Conservation (phyloP, 2,113 vertebrate species). For the Cynoglossus semilaevis region DNA sequence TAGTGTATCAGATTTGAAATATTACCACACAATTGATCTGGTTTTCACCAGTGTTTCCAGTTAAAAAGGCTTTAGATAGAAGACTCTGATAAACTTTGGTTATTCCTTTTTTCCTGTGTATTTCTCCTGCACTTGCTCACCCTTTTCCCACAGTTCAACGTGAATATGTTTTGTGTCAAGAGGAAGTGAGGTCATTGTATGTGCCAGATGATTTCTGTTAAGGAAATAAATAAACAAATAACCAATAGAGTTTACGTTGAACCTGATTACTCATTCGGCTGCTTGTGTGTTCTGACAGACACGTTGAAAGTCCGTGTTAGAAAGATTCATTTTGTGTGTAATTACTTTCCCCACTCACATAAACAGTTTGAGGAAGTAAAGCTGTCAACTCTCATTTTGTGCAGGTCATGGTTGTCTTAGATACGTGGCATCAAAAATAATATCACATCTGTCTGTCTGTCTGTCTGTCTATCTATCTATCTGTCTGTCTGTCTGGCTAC, state of each 20-base stretch:
- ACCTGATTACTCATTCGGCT: conserved; percentile 12
- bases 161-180: background rate
- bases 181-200: conserved; percentile 14
- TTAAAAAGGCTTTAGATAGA: conserved; percentile 9
- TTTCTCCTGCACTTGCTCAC: background rate
- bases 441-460: too few species aligned
- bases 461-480: too few species aligned
- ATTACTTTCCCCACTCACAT: conserved; percentile 6
- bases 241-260: conserved; percentile 18
- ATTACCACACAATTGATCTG: background rate
- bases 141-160: background rate
- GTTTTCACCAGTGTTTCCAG: conserved; percentile 4
- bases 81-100: background rate
- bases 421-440: too few species aligned
- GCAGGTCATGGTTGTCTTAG: background rate
- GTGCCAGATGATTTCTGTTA: conserved; percentile 9
- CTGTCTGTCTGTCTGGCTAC: too few species aligned
- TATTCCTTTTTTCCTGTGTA: background rate
- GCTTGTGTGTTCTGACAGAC: conserved; percentile 28
- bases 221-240: conserved; percentile 28
- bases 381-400: conserved; percentile 10
- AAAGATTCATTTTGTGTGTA: conserved; percentile 5
- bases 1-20: background rate
- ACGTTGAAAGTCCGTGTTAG: background rate
- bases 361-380: conserved; percentile 32